These are phyloP conservation scores for Lampropteryx suffumata DNA, from an alignment of 2,888 invertebrate genomes.

Conservation along the genomic window DNA sequence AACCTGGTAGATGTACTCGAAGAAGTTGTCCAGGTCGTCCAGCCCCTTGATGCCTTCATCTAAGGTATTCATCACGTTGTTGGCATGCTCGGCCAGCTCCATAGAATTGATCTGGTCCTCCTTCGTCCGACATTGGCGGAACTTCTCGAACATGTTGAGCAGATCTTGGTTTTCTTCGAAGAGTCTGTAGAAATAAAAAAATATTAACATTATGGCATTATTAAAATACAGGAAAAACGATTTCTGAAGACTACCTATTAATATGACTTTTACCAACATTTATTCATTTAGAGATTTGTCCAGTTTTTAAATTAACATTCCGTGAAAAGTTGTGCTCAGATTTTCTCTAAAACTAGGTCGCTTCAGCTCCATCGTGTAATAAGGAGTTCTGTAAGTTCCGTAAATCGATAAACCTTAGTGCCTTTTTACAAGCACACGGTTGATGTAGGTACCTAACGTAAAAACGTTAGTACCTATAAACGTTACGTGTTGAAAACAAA, in stretches of 20 bases:
- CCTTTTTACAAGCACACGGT: background rate
- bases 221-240: too few species aligned
- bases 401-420: slow-evolving; percentile 9
- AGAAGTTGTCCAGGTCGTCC: slow-evolving; percentile 93
- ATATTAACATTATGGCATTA: too few species aligned
- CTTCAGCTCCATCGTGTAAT: slow-evolving; percentile 5
- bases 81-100: slow-evolving; percentile 93
- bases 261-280: too few species aligned
- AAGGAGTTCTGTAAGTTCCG: slow-evolving; percentile 14
- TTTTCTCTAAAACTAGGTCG: slow-evolving; percentile 7
- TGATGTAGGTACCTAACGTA: background rate
- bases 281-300: too few species aligned
- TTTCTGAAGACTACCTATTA: too few species aligned
- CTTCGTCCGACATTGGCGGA: slow-evolving; percentile 89
- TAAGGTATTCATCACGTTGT: slow-evolving; percentile 93
- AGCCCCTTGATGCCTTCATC: slow-evolving; percentile 94
- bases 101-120: slow-evolving; percentile 91
- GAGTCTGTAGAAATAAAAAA: slow-evolving; percentile 82
- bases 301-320: background rate
- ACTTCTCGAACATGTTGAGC: slow-evolving; percentile 90
- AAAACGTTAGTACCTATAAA: background rate
- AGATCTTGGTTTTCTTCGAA: slow-evolving; percentile 93
- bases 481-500: too few species aligned
- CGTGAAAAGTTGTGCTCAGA: background rate
- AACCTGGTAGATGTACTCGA: slow-evolving; percentile 91